Evolutionary conservation across 30 jellyfish, hydroid and myxozoan genomes (phyloP).

Genomic region (Turritopsis rubra): DNA sequence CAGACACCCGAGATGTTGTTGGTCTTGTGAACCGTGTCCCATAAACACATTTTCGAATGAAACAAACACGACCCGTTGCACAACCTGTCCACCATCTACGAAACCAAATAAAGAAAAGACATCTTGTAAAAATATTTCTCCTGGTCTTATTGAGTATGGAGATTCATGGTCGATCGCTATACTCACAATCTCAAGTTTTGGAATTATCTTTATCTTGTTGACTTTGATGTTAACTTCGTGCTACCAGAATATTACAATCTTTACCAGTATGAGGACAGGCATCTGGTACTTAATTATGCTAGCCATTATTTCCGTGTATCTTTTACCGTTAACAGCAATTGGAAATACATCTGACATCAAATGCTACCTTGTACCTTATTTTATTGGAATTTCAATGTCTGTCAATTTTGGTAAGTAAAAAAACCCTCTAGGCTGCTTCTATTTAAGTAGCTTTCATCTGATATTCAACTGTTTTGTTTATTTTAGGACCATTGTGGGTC

Average conservation of each 20-base stretch:
- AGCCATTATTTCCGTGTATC: conserved; percentile 35
- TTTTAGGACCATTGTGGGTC: conserved; percentile 69
- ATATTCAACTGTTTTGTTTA: background rate
- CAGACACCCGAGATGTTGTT: conserved; percentile 63
- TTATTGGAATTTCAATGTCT: conserved; percentile 55
- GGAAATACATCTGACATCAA: conserved; percentile 32
- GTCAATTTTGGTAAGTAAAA: conserved; percentile 59
- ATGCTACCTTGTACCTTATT: conserved; percentile 47
- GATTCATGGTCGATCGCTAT: conserved; percentile 31
- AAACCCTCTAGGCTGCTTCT: background rate
- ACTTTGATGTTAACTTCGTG: conserved; percentile 26
- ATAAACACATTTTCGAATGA: conserved; percentile 44
- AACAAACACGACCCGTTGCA: conserved; percentile 38
- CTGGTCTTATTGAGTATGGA: conserved; percentile 12
- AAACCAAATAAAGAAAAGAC: conserved; percentile 31
- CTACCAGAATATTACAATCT: conserved; percentile 51
- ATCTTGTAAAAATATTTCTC: conserved; percentile 27
- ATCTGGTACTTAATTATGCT: conserved; percentile 46
- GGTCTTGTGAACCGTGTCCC: conserved; percentile 64
- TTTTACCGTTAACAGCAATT: conserved; percentile 43
- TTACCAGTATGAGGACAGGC: conserved; percentile 59
- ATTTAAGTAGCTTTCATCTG: background rate
- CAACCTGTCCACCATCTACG: conserved; percentile 29
- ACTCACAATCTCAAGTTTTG: conserved; percentile 27
- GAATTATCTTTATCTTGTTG: background rate